Base-by-base conservation (phyloP, 1,140 invertebrate genomes). In the Colletes latitarsis region DNA sequence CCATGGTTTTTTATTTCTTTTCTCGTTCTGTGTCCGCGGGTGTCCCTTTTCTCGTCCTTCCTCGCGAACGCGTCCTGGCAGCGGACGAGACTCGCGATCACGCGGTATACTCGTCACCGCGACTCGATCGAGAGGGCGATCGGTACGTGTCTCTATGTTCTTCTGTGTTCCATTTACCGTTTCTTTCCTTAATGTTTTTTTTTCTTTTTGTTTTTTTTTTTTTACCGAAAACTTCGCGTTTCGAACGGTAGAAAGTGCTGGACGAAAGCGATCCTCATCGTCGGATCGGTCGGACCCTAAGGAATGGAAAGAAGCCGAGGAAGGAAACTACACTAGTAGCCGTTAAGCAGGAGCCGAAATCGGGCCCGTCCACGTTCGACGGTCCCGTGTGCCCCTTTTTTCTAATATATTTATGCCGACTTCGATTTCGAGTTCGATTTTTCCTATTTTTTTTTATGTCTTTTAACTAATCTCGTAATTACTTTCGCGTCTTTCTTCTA, bases 91-190 rank as follows among this genome's bases (percentile, higher is more conserved):
- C 52, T 77, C 53, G 70, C 14, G 8, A 55, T 49, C 12, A 6
- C 43, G 60, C 58, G 66, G 60, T 9, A n/a, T n/a, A 41, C 39
- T 77, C 69, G 52, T 60, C 43, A 30, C 57, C 58, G 43, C 68
- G n/a, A 4, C 21, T 6, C n/a, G 17, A 49, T 57, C 12, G 68
- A 81, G 79, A 85, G 83, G 84, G 64, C 73, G 73, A 52, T 49
- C 41, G 79, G 69, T 85, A 82, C 70, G 60, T 74, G 77, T 71
- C 58, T 77, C 43, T 58, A 41, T 69, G 78, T 62, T 73, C 66
- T 55, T 21, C 70, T 79, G 66, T 58, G 30, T 75, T 75, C 9
- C 46, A 8, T 75, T 75, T 39, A 30, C 60, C 43, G 19, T 57
- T 60, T 63, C 58, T 49, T 63, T 43, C 19, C 3, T 21, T n/a